Base-by-base conservation (phyloP, 2,888 invertebrate species). In the Troides helena region DNA sequence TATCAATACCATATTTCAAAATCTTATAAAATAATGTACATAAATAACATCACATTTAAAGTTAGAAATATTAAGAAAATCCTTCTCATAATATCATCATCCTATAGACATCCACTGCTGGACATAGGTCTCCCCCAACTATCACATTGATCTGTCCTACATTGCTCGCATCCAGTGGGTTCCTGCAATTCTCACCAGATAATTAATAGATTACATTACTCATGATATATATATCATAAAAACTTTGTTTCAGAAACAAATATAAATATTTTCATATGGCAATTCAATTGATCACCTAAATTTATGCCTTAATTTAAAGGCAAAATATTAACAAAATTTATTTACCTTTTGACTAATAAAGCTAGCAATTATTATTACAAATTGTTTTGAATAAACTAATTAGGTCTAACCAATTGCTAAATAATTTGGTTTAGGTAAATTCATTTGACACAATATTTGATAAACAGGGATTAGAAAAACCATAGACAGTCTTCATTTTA, bases 181-280 rank as follows among this genome's bases (percentile, higher is more conserved):
- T 30, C 30, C 30, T 0, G 30, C 30, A 0, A 30, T 30, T 5
- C 5, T 30, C 30, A 30, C 30, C 30, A 30, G 30, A 30, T 30
- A 30, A 30, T 30, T 3, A 30, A 30, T 30, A 30, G 30, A 30
- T 30, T 30, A 30, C 5, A 30, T 56, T 56, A n/a, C 46, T 14
- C 46, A 46, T 3, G n/a, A 56, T 56, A 18, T 56, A 56, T n/a
- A 56, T n/a, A 56, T 7, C 18, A 17, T 56, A 17, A 56, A 10
- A 17, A n/a, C 23, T 57, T 57, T 57, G 57, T 58, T 58, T 58
- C 8, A 23, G 12, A 23, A 58, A 58, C 5, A 23, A 23, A 58
- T 58, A 23, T 12, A 25, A 61, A 50, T 30, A 53, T 50, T 64
- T 50, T 46, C 65, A 66, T 25, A 68, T 46, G 62, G 50, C 68